Percentiles rank a stretch among this genome's conserved stretches.
phyloP scores from a whole-genome alignment of 1,140 invertebrate genomes.

The Thaumetopoea pityocampa region DNA sequence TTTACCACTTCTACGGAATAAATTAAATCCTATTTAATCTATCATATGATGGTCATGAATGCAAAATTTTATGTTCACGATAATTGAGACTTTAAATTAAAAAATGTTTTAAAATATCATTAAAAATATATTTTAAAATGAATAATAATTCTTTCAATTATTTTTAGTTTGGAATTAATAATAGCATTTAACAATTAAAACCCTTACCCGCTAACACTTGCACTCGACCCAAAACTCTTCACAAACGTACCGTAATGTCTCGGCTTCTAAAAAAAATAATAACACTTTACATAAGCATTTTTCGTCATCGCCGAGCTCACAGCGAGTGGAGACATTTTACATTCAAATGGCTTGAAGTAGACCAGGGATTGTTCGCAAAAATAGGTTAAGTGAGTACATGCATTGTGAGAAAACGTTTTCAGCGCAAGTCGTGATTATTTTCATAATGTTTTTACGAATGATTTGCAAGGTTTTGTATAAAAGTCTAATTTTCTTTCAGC shows the following conservation, averaged over 20 bases:
- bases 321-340: slow-evolving; percentile 31
- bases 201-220: slow-evolving; percentile 20
- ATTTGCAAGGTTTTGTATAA: no score
- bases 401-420: slow-evolving; percentile 15
- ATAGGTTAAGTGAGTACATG: slow-evolving; percentile 29
- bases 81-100: no score
- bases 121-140: not conserved
- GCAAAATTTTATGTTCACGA: no score
- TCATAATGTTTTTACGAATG: not conserved
- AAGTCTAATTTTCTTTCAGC: slow-evolving; percentile 2
- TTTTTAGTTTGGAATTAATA: not conserved
- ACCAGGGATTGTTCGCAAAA: slow-evolving; percentile 21
- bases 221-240: slow-evolving; percentile 13
- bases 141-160: not conserved
- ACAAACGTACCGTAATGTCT: slow-evolving; percentile 29
- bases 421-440: slow-evolving; percentile 8
- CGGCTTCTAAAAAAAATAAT: slow-evolving; percentile 51
- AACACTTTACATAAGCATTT: slow-evolving; percentile 62
- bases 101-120: no score
- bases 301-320: slow-evolving; percentile 24
- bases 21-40: no score
- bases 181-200: not conserved
- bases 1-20: no score
- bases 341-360: slow-evolving; percentile 28
- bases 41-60: no score